These are phyloP conservation scores for Eulemur rubriventer DNA, from an alignment of 2,797 vertebrate genomes.

Conservation along the genomic window DNA sequence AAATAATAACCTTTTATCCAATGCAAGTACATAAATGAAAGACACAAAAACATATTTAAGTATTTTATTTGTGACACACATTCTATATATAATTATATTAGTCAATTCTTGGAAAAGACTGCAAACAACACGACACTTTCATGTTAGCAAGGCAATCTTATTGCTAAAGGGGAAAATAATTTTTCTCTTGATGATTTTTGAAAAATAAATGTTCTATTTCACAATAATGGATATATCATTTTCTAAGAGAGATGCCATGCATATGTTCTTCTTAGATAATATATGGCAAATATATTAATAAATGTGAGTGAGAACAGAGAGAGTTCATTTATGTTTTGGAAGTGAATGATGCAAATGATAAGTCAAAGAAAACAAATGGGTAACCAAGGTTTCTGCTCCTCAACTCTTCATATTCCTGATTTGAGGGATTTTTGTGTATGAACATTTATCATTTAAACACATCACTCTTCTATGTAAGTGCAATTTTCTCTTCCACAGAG, in stretches of 20 bases:
- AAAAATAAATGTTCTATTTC: background rate
- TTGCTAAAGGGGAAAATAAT: background rate
- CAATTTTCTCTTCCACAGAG: slow-evolving; percentile 43
- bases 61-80: background rate
- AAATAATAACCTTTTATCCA: background rate
- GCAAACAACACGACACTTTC: background rate
- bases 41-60: background rate
- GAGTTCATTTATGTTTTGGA: slow-evolving; percentile 19
- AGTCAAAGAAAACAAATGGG: slow-evolving; percentile 26
- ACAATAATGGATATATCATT: background rate
- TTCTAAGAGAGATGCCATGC: background rate
- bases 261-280: background rate
- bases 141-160: background rate
- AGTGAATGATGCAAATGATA: slow-evolving; percentile 32
- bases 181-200: slow-evolving; percentile 25
- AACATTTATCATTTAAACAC: slow-evolving; percentile 39
- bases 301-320: slow-evolving; percentile 26
- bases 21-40: background rate
- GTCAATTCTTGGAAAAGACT: background rate
- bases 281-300: background rate
- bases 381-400: background rate
- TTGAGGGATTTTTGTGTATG: background rate
- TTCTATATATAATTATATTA: background rate
- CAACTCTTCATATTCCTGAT: background rate
- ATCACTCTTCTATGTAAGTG: slow-evolving; percentile 23